These are phyloP conservation scores for Paraescarpia echinospica DNA, from an alignment of 1,140 invertebrate genomes.

Conservation along the genomic window DNA sequence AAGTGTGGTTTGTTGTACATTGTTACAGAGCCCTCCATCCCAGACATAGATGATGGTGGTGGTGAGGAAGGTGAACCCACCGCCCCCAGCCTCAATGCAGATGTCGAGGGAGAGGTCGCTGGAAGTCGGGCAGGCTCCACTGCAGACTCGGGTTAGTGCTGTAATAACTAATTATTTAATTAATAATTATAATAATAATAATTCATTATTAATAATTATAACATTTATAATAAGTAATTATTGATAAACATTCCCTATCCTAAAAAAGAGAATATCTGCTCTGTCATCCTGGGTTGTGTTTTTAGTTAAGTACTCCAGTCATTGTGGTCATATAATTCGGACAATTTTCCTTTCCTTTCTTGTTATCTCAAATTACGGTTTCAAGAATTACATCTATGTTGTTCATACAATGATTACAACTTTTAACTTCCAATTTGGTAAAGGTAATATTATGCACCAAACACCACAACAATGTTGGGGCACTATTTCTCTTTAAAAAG, in stretches of 20 bases:
- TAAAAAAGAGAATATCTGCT: too few relatives aligned
- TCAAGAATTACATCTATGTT: too few relatives aligned
- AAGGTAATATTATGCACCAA: background rate
- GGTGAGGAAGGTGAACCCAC: conserved; percentile 4
- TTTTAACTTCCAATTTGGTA: background rate
- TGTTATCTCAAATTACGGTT: too few relatives aligned
- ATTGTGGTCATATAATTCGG: too few relatives aligned
- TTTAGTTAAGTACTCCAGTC: too few relatives aligned
- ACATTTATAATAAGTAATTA: too few relatives aligned
- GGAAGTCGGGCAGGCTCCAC: conserved; percentile 22
- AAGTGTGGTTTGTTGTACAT: background rate
- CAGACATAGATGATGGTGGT: conserved; percentile 47
- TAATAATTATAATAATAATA: too few relatives aligned
- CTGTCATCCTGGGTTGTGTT: too few relatives aligned
- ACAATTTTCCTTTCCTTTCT: too few relatives aligned
- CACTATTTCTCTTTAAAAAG: too few relatives aligned
- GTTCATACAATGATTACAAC: background rate
- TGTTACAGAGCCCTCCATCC: conserved; percentile 53
- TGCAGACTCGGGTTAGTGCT: background rate
- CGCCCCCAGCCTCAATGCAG: background rate
- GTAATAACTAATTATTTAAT: conserved; percentile 2
- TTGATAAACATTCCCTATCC: too few relatives aligned
- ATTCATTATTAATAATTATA: background rate
- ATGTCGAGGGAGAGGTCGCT: conserved; percentile 31
- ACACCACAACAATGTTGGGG: too few relatives aligned